Conservation (phyloP, 2,888 invertebrate genomes). For the Drosophila austrosaltans region DNA sequence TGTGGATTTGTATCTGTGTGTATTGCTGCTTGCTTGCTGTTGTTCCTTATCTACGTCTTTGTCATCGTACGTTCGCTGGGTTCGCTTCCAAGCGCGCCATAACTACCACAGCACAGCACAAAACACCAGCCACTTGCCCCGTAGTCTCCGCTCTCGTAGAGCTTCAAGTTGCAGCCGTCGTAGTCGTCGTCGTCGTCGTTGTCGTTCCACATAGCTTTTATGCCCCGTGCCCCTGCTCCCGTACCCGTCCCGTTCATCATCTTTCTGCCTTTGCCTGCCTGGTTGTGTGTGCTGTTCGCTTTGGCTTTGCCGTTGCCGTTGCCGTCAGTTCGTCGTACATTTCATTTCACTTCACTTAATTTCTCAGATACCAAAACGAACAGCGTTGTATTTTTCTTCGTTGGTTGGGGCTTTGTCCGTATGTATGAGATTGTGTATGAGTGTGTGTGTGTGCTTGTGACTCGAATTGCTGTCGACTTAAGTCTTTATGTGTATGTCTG, state of each 20-base stretch:
- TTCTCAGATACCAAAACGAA: slow-evolving; percentile 78
- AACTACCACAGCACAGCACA: slow-evolving; percentile 61
- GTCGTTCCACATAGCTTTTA: slow-evolving; percentile 74
- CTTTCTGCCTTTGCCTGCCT: slow-evolving; percentile 32
- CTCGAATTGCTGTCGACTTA: slow-evolving; percentile 79
- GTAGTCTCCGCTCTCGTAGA: slow-evolving; percentile 47
- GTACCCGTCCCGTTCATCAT: slow-evolving; percentile 18
- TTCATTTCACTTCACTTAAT: slow-evolving; percentile 79
- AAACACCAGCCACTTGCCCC: slow-evolving; percentile 42
- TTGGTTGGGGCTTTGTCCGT: slow-evolving; percentile 14
- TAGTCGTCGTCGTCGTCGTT: slow-evolving; percentile 53
- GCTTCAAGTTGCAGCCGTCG: slow-evolving; percentile 72
- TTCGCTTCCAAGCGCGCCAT: slow-evolving; percentile 73
- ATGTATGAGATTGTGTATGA: slow-evolving; percentile 34
- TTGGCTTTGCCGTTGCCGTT: slow-evolving; percentile 58
- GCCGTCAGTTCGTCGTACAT: slow-evolving; percentile 77
- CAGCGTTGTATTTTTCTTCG: slow-evolving; percentile 66
- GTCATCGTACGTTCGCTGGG: slow-evolving; percentile 73
- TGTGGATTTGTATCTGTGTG: slow-evolving; percentile 32
- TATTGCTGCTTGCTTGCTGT: slow-evolving; percentile 58
- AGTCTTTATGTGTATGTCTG: slow-evolving; percentile 58
- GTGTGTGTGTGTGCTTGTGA: slow-evolving; percentile 49
- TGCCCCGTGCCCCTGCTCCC: slow-evolving; percentile 37
- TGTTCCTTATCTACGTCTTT: slow-evolving; percentile 79
- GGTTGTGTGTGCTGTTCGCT: slow-evolving; percentile 44